A percentile compares a stretch with the other conserved stretches of the same genome.
Evolutionary conservation across 2,113 vertebrate species (phyloP).

Genomic region (Anoura caudifer): DNA sequence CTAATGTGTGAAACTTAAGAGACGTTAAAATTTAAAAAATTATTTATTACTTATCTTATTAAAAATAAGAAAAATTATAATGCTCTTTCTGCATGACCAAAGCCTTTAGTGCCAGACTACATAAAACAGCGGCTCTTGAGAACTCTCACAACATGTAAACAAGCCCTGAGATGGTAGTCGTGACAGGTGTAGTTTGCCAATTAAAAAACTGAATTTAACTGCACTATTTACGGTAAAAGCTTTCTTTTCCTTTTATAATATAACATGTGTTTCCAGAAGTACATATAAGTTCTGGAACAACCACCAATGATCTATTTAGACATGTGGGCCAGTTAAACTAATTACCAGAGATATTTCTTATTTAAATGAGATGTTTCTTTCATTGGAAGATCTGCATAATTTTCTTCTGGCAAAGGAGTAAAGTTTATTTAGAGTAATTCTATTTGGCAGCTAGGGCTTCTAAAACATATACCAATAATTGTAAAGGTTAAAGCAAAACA

Average conservation of each 20-base stretch:
- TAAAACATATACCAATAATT: conserved; percentile 52
- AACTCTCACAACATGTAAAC: background rate
- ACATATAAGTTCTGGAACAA: conserved; percentile 38
- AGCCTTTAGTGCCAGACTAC: background rate
- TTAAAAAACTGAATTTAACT: conserved; percentile 53
- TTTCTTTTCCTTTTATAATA: conserved; percentile 45
- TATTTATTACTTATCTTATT: conserved; percentile 12
- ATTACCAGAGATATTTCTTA: conserved; percentile 61
- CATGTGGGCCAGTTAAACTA: conserved; percentile 52
- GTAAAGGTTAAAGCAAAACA: conserved; percentile 41
- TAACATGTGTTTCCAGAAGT: conserved; percentile 44
- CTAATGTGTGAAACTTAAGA: background rate
- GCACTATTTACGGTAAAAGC: conserved; percentile 35
- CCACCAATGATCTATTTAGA: conserved; percentile 51
- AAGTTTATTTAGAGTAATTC: conserved; percentile 60
- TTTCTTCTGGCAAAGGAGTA: conserved; percentile 62
- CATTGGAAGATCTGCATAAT: conserved; percentile 43
- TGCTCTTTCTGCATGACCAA: background rate
- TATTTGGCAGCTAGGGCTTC: conserved; percentile 37
- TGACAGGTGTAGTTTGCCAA: conserved; percentile 17
- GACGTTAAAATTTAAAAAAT: background rate
- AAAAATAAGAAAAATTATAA: background rate
- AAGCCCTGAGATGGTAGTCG: background rate
- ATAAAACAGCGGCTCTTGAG: background rate
- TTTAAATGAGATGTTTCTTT: conserved; percentile 61